Base-by-base conservation (phyloP, 1,140 invertebrate genomes). In the Helicoverpa zea region DNA sequence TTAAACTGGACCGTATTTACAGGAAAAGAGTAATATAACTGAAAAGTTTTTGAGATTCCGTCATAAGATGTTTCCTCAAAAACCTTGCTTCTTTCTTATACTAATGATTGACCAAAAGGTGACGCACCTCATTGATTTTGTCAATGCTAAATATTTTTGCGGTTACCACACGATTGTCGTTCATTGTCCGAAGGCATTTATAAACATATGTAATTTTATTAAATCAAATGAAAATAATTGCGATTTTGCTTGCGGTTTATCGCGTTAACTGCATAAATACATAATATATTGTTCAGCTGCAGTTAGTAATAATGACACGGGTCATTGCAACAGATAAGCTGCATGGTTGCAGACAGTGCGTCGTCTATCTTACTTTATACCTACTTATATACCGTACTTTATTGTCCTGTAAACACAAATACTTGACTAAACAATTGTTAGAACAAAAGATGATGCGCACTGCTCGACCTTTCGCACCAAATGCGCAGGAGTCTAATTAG, bases 341-440 rank as follows among this genome's bases (percentile, higher is more conserved):
- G 82, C 79, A 73, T 81, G 72, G 78, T 75, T 56, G 82, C 85
- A 88, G 88, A 88, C 87, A 85, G 85, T 88, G 58, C 81, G 89
- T 87, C 89, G 85, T 87, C 87, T 84, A 79, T 89, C 80, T 82
- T 82, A 61, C 82, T 83, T 88, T 79, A 80, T 79, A 64, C 35
- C 43, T n/a, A 58, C 64, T 75, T 76, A 61, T 49, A n/a, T 59
- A 49, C 73, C 2, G 1, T 63, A 63, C 18, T 63, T 76, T 51
- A 76, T 51, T 58, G 58, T 29, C 43, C 18, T 14, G 51, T 73
- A 35, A 58, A 73, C 12, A 18, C 35, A 43, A 43, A 43, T 43
- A 5, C 35, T 43, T 14, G n/a, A 58, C 11, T 74, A 74, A n/a
- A 23, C 35, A 47, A 49, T 51, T 73, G 70, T 76, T 63, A 13